These are phyloP conservation scores for Gymnothorax javanicus DNA, from an alignment of 2,797 vertebrate species.

Conservation along the genomic window DNA sequence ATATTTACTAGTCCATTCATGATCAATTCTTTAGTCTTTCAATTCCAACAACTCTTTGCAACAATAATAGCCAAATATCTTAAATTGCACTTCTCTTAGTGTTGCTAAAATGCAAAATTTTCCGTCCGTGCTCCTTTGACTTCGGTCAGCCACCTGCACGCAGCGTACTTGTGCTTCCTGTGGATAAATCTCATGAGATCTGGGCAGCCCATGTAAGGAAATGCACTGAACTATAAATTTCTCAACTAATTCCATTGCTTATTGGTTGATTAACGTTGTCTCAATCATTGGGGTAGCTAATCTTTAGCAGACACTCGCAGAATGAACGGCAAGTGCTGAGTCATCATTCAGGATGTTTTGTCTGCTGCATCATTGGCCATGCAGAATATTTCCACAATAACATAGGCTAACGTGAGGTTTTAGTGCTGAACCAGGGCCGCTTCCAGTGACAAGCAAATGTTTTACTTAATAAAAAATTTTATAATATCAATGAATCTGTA, in stretches of 20 bases:
- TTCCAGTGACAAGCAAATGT: background rate
- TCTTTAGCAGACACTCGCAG: background rate
- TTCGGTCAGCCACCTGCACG: too few species aligned
- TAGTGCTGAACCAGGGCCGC: background rate
- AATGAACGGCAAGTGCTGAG: background rate
- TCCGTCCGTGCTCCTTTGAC: too few species aligned
- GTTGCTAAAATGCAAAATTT: too few species aligned
- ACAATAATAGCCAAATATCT: too few species aligned
- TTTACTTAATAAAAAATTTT: background rate
- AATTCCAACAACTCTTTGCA: too few species aligned
- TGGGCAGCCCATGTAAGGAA: conserved; percentile 26
- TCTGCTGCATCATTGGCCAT: background rate
- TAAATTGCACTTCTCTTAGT: too few species aligned
- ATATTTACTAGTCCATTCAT: too few species aligned
- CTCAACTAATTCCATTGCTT: background rate
- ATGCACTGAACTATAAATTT: conserved; percentile 15
- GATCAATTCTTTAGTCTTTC: too few species aligned
- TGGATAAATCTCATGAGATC: too few species aligned
- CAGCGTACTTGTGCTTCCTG: too few species aligned
- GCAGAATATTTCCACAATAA: background rate
- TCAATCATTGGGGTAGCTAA: background rate
- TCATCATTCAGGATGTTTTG: background rate
- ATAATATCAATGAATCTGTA: background rate
- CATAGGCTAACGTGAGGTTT: background rate
- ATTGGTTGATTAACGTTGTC: background rate